Evolutionary conservation across 2,797 vertebrate species (phyloP).

Genomic region (Channa striata): DNA sequence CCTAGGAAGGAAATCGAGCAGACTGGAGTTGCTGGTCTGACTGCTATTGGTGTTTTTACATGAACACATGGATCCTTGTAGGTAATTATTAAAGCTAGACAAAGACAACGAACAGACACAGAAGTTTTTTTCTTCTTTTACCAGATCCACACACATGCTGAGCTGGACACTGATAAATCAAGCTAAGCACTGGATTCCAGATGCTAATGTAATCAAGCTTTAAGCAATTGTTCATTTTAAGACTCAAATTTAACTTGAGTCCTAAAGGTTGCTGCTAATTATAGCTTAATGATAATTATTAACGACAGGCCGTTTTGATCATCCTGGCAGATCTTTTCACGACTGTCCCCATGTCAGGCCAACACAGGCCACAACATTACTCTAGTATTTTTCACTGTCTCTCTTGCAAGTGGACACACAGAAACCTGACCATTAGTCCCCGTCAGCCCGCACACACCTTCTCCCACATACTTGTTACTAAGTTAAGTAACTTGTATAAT

Average conservation of each 20-base stretch:
- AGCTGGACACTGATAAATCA: background rate
- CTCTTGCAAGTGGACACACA: background rate
- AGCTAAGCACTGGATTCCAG: conserved; percentile 14
- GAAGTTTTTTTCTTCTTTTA: background rate
- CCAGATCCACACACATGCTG: conserved; percentile 19
- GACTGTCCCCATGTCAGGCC: no score
- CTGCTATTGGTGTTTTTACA: no score
- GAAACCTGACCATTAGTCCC: conserved; percentile 1
- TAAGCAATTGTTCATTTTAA: background rate
- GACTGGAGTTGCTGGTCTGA: background rate
- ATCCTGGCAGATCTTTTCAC: background rate
- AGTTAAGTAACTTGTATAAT: background rate
- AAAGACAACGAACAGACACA: background rate
- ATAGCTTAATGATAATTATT: background rate
- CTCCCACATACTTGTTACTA: background rate
- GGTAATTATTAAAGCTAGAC: background rate
- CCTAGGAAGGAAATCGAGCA: background rate
- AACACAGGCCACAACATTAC: background rate
- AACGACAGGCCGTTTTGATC: background rate
- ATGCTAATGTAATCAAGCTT: conserved; percentile 7
- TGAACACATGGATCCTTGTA: no score
- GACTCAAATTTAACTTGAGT: background rate
- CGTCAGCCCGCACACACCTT: background rate
- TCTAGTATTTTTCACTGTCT: background rate
- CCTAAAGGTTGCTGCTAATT: background rate